Evolutionary conservation across 1,140 invertebrate species (phyloP), one percentile per base, ranked within the genome.

Genomic region (Dendrolimus punctatus): DNA sequence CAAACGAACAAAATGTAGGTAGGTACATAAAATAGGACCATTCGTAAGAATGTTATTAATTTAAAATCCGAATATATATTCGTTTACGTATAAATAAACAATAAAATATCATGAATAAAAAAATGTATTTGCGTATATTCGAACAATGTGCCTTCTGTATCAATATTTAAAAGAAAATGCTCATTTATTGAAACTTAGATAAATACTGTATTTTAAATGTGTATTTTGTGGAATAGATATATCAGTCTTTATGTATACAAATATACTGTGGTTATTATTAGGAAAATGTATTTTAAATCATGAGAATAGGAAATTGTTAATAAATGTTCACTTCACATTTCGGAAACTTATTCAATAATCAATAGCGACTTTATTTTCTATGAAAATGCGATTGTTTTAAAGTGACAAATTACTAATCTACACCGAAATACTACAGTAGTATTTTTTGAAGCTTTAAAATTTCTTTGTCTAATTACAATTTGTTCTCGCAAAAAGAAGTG

Each of bases 1-100:
- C 36, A 8, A 45, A 55, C 53, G 66, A 80, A 80, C 73, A 83
- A 77, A 77, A 64, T 52, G 9, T 42, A 42, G 40, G 9, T 51
- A 53, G 39, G 38, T 36, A 6, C 40, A 46, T 53, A 45, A 8
- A 46, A 10, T 8, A 40, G 10, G 46, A 9, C 2, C 39, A 5
- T 53, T 37, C 6, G 5, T 47, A 47, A 38, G 46, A 10, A 10
- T 9, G 23, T 23, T 37, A 47, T 23, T 10, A 47, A 37, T 47
- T 8, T 47, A 10, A 38, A 36, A 37, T n/a, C 40, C 6, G 23
- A 23, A 23, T 23, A 10, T 42, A 36, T 45, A 42, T 39, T 51
- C 44, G 10, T 38, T 8, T 10, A n/a, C 51, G 46, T 58, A 53
- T 60, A 57, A 44, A 53, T 44, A 23, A 23, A 23, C 23, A 23